Base-by-base conservation (phyloP, 1,140 invertebrate species). In the Ceratoteleas bidentatus region DNA sequence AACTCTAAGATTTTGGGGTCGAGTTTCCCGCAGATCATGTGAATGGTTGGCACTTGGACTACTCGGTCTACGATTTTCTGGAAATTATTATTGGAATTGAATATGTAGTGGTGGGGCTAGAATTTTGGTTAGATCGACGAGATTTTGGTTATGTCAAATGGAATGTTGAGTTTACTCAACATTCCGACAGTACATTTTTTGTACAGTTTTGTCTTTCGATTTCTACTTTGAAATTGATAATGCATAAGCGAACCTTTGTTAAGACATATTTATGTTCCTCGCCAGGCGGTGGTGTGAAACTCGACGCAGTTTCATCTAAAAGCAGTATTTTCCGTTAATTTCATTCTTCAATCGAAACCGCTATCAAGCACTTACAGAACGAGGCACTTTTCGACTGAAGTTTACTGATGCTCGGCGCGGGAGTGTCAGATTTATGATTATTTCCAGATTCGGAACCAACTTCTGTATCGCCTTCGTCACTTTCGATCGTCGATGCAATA, bases 61-160 rank as follows among this genome's bases (percentile, higher is more conserved):
- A 94, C 86, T 83, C 93, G 93, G 38, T 95, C 94, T 0, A 95
- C 91, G 13, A 94, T 89, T 93, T 93, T 93, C 94, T 95, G 85
- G 0, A 68, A 74, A 66, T 6, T 16, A 52, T 11, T 47, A 11
- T 47, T 47, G 3, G 13, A 36, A 36, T 36, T 36, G 5, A 36
- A 40, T 9, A 6, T 40, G 36, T 24, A 24, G 1, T 24, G 1
- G 24, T 24, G 1, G 24, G 24, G 24, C 24, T 4, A 24, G 24
- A 2, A 24, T 24, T 24, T 2, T 24, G 24, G 24, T 24, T 24
- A 24, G 24, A 24, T 24, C 24, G 24, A 24, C 24, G 24, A 24
- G 24, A 24, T 24, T 24, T 24, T 24, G 24, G 24, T 24, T 24
- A 24, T 1, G 24, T 24, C 24, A 24, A 24, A 24, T 24, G 24